A percentile compares a stretch with the other conserved stretches of the same genome.
These are phyloP conservation scores for Caenorhabditis remanei DNA, from an alignment of 1,140 invertebrate genomes.

Conservation along the genomic window DNA sequence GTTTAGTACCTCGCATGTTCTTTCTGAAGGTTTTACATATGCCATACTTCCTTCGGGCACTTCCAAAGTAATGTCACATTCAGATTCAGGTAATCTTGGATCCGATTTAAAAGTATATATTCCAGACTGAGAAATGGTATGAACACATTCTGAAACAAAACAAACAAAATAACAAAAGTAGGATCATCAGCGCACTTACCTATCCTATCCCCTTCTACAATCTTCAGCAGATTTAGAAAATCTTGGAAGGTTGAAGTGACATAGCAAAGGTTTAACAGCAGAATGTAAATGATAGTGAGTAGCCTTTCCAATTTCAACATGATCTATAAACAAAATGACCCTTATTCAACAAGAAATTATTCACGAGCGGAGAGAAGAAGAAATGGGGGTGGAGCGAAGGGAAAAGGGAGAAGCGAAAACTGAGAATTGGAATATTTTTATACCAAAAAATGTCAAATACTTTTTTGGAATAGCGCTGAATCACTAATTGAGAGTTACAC, in stretches of 20 bases:
- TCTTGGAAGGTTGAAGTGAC: not conserved
- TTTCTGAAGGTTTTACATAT: not conserved
- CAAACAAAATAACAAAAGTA: not conserved
- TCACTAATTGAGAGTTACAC: not conserved
- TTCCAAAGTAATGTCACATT: not conserved
- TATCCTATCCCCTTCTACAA: not conserved
- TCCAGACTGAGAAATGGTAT: not conserved
- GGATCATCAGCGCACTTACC: not conserved
- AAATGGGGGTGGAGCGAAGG: not conserved
- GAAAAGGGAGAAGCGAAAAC: not conserved
- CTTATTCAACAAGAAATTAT: not conserved
- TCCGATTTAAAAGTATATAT: not conserved
- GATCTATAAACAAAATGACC: not conserved
- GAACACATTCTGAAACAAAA: not conserved
- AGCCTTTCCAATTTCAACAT: conserved; percentile 50
- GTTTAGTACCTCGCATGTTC: conserved; percentile 32
- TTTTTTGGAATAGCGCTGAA: conserved; percentile 12
- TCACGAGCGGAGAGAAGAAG: not conserved
- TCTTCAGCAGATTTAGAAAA: not conserved
- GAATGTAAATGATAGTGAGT: not conserved
- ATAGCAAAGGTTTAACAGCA: conserved; percentile 10
- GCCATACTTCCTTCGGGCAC: not conserved
- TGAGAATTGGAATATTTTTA: conserved; percentile 3
- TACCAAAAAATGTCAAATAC: conserved; percentile 36
- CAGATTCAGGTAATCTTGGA: not conserved